Percentiles rank a stretch among this genome's conserved stretches.
Conservation (phyloP, 2,113 vertebrate genomes). For the Poeciliopsis turrubarensis region DNA sequence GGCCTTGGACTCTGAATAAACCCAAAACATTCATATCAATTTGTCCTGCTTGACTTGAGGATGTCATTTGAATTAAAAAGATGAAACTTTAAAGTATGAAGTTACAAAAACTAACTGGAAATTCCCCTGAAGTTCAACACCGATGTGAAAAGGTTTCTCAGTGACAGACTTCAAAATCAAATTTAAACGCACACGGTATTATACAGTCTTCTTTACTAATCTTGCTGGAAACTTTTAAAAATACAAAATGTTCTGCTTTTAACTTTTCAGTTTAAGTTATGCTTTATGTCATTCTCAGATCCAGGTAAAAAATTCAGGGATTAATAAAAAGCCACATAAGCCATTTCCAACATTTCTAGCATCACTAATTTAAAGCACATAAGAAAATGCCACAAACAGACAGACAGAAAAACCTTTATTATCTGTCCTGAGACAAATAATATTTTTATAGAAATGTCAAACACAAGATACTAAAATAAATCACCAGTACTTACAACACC, state of each 20-base stretch:
- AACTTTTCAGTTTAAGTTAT: neutral
- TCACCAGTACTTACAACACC: neutral
- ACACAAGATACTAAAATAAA: neutral
- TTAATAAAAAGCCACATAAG: neutral
- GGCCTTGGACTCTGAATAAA: too few relatives aligned
- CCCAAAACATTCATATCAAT: neutral
- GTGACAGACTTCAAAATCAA: neutral
- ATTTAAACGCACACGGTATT: too few relatives aligned
- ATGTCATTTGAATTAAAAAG: neutral
- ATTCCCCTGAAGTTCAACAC: neutral
- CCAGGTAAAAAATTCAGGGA: neutral
- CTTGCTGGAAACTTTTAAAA: too few relatives aligned
- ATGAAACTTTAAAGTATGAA: neutral
- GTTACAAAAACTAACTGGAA: neutral
- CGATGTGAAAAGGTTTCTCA: neutral
- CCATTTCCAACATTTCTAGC: too few relatives aligned
- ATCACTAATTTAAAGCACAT: too few relatives aligned
- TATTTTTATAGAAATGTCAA: neutral
- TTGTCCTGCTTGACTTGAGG: neutral
- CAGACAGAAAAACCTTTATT: too few relatives aligned
- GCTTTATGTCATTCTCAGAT: neutral
- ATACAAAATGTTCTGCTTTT: neutral
- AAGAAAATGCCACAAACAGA: too few relatives aligned
- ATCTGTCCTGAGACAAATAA: too few relatives aligned
- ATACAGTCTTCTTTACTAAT: too few relatives aligned